Conservation (phyloP, 2,888 invertebrate species). For the Peribatodes rhomboidaria region DNA sequence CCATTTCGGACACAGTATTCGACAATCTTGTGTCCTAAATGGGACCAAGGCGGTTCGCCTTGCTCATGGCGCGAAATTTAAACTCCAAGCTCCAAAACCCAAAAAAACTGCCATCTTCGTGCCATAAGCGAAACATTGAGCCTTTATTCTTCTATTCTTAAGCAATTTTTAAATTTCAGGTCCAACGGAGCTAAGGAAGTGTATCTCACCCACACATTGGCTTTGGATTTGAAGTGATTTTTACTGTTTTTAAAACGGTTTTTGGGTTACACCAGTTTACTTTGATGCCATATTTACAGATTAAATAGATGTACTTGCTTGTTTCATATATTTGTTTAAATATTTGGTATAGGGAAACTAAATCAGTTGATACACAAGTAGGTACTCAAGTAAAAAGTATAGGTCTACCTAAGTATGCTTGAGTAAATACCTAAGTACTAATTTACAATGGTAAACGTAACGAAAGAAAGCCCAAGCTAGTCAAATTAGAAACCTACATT, state of each 20-base stretch:
- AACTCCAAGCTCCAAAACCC: too few species aligned
- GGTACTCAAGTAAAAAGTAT: background rate
- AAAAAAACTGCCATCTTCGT: too few species aligned
- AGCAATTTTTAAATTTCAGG: constrained; percentile 56
- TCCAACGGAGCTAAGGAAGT: constrained; percentile 45
- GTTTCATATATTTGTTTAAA: constrained; percentile 1
- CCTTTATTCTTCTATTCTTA: constrained; percentile 14
- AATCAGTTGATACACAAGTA: background rate
- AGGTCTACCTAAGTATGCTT: too few species aligned
- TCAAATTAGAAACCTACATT: too few species aligned
- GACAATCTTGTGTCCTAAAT: too few species aligned
- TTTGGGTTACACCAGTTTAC: constrained; percentile 7
- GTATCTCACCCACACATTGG: constrained; percentile 29
- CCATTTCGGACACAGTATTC: too few species aligned
- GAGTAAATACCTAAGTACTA: too few species aligned
- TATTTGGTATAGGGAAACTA: background rate
- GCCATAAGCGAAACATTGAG: too few species aligned
- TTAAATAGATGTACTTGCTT: constrained; percentile 12
- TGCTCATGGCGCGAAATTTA: too few species aligned
- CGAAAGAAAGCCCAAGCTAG: too few species aligned
- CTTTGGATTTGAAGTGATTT: constrained; percentile 34
- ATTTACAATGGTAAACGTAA: too few species aligned
- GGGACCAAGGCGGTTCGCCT: too few species aligned
- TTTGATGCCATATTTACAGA: constrained; percentile 27
- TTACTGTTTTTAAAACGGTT: background rate